These are phyloP conservation scores for Erebia aethiops DNA, from an alignment of 2,888 invertebrate genomes.

Conservation along the genomic window DNA sequence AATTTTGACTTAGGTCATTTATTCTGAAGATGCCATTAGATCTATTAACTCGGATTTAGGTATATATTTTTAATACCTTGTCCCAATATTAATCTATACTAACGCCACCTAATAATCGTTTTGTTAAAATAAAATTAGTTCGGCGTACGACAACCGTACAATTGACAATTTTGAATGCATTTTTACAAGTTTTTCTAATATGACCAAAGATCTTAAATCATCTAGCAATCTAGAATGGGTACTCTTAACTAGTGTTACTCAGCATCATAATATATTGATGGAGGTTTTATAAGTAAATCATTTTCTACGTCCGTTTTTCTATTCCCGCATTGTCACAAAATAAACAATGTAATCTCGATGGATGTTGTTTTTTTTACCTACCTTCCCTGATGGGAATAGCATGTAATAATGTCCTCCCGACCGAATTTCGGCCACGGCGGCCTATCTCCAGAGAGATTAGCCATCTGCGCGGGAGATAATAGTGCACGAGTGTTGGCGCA, in stretches of 20 bases:
- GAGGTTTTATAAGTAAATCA: constrained; percentile 37
- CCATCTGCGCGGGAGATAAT: no score
- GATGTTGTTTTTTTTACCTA: neutral
- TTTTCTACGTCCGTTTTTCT: constrained; percentile 60
- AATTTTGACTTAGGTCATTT: constrained; percentile 3
- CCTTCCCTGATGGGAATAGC: neutral
- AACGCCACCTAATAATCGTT: neutral
- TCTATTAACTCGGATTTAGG: neutral
- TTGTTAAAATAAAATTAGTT: neutral
- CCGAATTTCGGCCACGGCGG: no score
- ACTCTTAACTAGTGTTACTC: constrained; percentile 29
- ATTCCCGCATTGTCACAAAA: constrained; percentile 77
- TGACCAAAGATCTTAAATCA: constrained; percentile 39
- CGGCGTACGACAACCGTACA: neutral
- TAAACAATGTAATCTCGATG: constrained; percentile 74
- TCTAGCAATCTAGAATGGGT: constrained; percentile 21
- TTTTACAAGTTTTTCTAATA: constrained; percentile 25
- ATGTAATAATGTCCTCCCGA: no score
- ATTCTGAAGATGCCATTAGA: neutral
- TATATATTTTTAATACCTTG: neutral
- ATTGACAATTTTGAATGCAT: constrained; percentile 20
- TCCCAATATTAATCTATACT: neutral
- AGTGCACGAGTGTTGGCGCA: no score
- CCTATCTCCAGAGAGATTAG: no score
- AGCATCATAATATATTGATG: constrained; percentile 46